Base-by-base conservation (phyloP, 2,113 vertebrate genomes). In the Cercopithecus mona region DNA sequence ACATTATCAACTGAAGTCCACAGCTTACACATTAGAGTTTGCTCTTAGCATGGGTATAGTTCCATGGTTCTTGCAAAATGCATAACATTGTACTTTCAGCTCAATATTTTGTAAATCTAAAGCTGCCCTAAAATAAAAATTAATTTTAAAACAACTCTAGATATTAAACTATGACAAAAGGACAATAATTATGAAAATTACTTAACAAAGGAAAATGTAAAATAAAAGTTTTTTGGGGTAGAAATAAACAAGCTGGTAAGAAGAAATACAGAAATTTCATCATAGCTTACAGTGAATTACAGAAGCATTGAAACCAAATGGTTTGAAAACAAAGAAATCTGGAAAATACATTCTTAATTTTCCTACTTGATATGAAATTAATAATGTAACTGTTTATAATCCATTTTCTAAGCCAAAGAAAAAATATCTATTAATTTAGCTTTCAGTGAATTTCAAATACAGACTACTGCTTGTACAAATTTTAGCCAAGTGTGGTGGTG, bases 361-460 rank as follows among this genome's bases (percentile, higher is more conserved):
- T 88, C 38, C 45, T 64, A 55, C 4, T 1, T 55, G 75, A 48
- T 30, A 88, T 59, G 52, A 81, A 79, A 64, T 27, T 52, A 72
- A 40, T 66, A 48, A 18, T 72, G 11, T 50, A 64, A 43, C 14
- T 30, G 8, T 61, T 64, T 72, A 83, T 61, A 66, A 82, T 75
- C 23, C 22, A 82, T 30, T 68, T 57, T 57, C 81, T 50, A 92
- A 87, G 66, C 16, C 32, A 94, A 96, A 40, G 32, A 43, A 14
- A 81, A 88, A 66, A 3, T 17, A 79, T 30, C 30, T 72, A 64
- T 81, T 81, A 87, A 57, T 59, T 83, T 75, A 87, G 10, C 66
- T 81, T 76, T 75, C 50, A 82, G 22, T 88, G n/a, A 82, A 76
- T 78, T 83, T 96, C 45, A 80, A 73, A 75, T 83, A 89, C 17